phyloP scores from a whole-genome alignment of 1,140 invertebrate genomes.

The Scaptodrosophila lebanonensis region DNA sequence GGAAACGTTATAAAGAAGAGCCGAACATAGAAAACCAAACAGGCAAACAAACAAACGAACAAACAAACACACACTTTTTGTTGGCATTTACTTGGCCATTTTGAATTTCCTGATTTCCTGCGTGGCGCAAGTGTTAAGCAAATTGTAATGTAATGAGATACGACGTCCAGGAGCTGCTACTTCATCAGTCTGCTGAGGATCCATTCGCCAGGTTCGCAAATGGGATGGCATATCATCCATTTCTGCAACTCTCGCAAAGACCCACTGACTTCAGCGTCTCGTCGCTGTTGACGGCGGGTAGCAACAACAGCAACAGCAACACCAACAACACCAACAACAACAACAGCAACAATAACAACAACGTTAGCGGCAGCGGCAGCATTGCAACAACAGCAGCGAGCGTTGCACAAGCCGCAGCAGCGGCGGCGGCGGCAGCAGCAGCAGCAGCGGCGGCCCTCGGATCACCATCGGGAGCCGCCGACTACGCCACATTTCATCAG shows the following conservation, averaged over 20 bases:
- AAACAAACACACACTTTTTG: slow-evolving; percentile 15
- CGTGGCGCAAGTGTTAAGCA: slow-evolving; percentile 65
- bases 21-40: not conserved
- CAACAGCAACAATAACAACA: slow-evolving; percentile 23
- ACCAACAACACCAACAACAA: slow-evolving; percentile 47
- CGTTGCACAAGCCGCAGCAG: slow-evolving; percentile 27
- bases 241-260: slow-evolving; percentile 83
- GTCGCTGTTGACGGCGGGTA: slow-evolving; percentile 87
- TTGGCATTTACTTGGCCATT: slow-evolving; percentile 2
- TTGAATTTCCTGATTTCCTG: slow-evolving; percentile 20
- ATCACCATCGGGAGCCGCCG: slow-evolving; percentile 21
- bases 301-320: slow-evolving; percentile 43
- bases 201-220: slow-evolving; percentile 80
- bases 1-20: no score
- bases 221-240: slow-evolving; percentile 84
- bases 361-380: slow-evolving; percentile 9
- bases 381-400: slow-evolving; percentile 19
- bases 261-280: slow-evolving; percentile 95
- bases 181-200: slow-evolving; percentile 82
- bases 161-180: slow-evolving; percentile 80
- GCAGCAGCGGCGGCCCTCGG: slow-evolving; percentile 41
- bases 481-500: slow-evolving; percentile 34
- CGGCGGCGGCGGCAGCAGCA: slow-evolving; percentile 32
- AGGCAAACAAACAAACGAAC: not conserved
- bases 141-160: slow-evolving; percentile 78